These are phyloP conservation scores for Aythya baeri DNA, from an alignment of 2,113 vertebrate genomes.

Conservation along the genomic window DNA sequence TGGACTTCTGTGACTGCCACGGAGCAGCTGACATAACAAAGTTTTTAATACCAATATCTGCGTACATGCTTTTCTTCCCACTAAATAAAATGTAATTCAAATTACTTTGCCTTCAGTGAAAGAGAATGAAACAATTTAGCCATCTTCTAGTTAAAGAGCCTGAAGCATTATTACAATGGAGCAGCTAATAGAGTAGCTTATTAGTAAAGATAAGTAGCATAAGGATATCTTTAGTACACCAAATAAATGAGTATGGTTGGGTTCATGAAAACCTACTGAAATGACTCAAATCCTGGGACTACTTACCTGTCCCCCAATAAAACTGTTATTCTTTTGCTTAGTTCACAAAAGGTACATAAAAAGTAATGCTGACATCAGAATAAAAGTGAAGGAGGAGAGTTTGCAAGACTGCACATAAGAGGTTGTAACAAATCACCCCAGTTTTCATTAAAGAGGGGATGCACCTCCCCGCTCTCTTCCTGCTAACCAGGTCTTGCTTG, in stretches of 20 bases:
- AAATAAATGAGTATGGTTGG: background rate
- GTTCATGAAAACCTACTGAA: background rate
- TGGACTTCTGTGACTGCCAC: background rate
- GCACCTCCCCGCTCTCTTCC: background rate
- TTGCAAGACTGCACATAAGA: background rate
- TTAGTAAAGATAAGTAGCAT: background rate
- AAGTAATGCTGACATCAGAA: accelerated
- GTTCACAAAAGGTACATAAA: background rate
- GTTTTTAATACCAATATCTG: background rate
- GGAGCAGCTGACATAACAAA: background rate
- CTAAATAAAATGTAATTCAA: background rate
- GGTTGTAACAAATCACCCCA: background rate
- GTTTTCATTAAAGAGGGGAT: background rate
- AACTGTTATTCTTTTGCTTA: background rate
- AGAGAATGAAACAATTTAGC: background rate
- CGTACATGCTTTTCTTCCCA: background rate
- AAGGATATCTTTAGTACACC: background rate
- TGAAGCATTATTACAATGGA: background rate
- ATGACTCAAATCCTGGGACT: background rate
- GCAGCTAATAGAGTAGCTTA: background rate
- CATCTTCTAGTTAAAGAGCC: background rate
- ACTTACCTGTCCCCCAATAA: background rate
- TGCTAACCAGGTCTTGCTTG: background rate
- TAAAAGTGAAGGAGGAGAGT: accelerated
- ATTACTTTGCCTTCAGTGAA: background rate